Percentiles rank a stretch among this genome's conserved stretches.
These are phyloP conservation scores for Tribolium castaneum DNA, from an alignment of 1,140 invertebrate species.

Conservation along the genomic window DNA sequence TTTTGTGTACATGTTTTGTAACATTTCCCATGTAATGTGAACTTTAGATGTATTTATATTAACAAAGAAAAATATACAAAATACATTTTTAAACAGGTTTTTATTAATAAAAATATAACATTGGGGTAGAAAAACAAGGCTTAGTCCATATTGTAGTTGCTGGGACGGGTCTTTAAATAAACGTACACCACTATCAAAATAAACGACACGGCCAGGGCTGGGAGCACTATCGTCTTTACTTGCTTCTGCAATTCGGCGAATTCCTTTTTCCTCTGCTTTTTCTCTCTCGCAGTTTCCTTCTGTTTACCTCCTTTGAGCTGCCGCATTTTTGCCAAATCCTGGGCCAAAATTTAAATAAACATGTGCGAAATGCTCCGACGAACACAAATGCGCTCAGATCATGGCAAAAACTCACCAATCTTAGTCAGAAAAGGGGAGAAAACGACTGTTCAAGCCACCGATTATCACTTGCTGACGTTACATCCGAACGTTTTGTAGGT, in stretches of 20 bases:
- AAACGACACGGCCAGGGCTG: slow-evolving; percentile 75
- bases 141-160: slow-evolving; percentile 39
- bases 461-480: slow-evolving; percentile 21
- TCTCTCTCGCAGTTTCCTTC: slow-evolving; percentile 86
- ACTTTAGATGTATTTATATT: slow-evolving; percentile 42
- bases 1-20: slow-evolving; percentile 54
- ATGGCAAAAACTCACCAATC: neutral
- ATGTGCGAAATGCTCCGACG: neutral
- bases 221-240: slow-evolving; percentile 80
- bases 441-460: neutral
- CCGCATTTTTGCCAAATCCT: slow-evolving; percentile 68
- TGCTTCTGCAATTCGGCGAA: slow-evolving; percentile 82
- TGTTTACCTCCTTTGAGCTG: slow-evolving; percentile 82
- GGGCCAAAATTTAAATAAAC: neutral
- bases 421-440: neutral
- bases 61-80: slow-evolving; percentile 37
- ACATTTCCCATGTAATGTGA: slow-evolving; percentile 40
- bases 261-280: slow-evolving; percentile 83
- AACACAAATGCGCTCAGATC: neutral
- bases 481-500: slow-evolving; percentile 22
- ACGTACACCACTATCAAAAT: slow-evolving; percentile 81
- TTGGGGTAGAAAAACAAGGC: slow-evolving; percentile 9
- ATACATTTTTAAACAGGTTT: slow-evolving; percentile 38
- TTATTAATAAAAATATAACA: slow-evolving; percentile 44
- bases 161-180: slow-evolving; percentile 80